Base-by-base conservation (phyloP, 2,888 invertebrate species). In the Tyria jacobaeae region DNA sequence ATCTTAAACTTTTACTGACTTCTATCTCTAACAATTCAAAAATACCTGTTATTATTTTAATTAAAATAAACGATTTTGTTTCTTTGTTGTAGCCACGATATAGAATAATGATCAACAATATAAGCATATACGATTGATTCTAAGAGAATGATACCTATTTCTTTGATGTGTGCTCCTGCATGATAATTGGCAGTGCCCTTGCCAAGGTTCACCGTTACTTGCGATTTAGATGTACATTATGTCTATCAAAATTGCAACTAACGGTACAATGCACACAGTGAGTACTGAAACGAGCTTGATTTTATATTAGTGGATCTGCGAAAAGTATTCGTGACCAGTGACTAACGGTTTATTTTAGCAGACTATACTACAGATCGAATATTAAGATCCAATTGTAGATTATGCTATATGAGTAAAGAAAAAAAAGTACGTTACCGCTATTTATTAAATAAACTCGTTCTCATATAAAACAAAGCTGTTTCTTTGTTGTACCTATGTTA, bases 161-260 rank as follows among this genome's bases (percentile, higher is more conserved):
- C 48, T 48, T 17, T 14, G n/a, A 62, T 62, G 41, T 48, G 17
- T 39, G 47, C 35, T 34, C 39, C 52, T 31, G 62, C 27, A 62
- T 62, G 52, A 52, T 62, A 57, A 62, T 57, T 47, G 39, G 47
- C 24, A 51, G 14, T 34, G 44, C 21, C 27, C 51, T 44, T 52
- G 57, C 37, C 52, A 47, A 51, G n/a, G 21, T 15, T 34, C 24
- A 62, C 62, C 57, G 62, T 62, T 62, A 61, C 3, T 35, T 21
- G 21, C 21, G 31, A 31, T 47, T 47, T 31, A 15, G 34, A 25
- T 55, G 55, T 7, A 21, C 55, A 44, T 17, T 44, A 44, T 44
- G 44, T 44, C 44, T 21, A 44, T 44, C 44, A 44, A 44, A 44
- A 44, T 44, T 44, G 44, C 44, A 44, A 44, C 44, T 21, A 44